Evolutionary conservation across 1,140 invertebrate genomes (phyloP).

Genomic region (Holotrichia oblita): DNA sequence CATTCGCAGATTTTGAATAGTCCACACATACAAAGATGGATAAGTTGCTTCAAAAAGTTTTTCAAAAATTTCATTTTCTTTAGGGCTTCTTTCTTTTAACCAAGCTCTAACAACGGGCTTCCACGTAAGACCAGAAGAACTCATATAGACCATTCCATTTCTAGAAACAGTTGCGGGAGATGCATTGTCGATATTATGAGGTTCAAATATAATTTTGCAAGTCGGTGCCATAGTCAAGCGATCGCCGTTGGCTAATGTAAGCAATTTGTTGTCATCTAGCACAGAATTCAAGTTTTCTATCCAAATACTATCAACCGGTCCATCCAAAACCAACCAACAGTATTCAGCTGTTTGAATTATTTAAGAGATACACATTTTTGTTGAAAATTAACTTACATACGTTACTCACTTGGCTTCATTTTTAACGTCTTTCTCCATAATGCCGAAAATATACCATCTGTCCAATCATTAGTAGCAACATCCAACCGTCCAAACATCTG

Average conservation of each 20-base stretch:
- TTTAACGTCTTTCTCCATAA: constrained; percentile 94
- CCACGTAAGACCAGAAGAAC: constrained; percentile 93
- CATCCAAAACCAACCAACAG: constrained; percentile 93
- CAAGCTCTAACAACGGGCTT: constrained; percentile 83
- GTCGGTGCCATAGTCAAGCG: constrained; percentile 90
- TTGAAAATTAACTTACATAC: neutral
- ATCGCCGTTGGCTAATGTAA: constrained; percentile 94
- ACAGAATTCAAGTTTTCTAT: constrained; percentile 98
- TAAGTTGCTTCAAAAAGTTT: constrained; percentile 85
- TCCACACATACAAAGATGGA: constrained; percentile 79
- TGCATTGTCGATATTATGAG: constrained; percentile 96
- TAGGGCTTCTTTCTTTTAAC: constrained; percentile 77
- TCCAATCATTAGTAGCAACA: constrained; percentile 98
- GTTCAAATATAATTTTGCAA: constrained; percentile 96
- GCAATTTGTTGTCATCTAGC: constrained; percentile 93
- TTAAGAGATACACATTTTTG: neutral
- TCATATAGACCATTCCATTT: constrained; percentile 99
- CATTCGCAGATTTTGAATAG: constrained; percentile 81
- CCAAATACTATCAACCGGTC: constrained; percentile 96
- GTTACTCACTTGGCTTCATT: constrained; percentile 75
- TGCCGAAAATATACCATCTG: constrained; percentile 96
- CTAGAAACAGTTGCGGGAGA: constrained; percentile 95
- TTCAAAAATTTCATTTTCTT: constrained; percentile 80
- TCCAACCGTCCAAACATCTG: constrained; percentile 98
- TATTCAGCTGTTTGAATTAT: constrained; percentile 69